These are phyloP conservation scores for Acrocyrtus sp. DNA, from an alignment of 2,888 invertebrate genomes.

Conservation along the genomic window DNA sequence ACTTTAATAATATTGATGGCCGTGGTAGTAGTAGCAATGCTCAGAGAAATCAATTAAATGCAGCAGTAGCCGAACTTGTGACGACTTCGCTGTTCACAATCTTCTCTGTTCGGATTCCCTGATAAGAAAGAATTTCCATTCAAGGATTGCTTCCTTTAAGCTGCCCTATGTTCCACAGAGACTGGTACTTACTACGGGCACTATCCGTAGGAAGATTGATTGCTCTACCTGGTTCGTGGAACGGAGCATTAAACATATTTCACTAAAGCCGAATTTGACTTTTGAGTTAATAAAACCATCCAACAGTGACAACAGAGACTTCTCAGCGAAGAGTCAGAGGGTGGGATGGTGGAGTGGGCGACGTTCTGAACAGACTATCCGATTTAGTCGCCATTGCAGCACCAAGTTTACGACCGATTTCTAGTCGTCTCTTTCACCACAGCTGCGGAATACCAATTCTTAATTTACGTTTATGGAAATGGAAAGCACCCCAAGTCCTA, in stretches of 20 bases:
- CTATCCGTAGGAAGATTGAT: not conserved
- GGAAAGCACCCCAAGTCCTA: slow-evolving; percentile 23
- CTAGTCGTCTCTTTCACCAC: slow-evolving; percentile 28
- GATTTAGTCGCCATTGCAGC: slow-evolving; percentile 40
- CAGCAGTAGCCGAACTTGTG: not conserved
- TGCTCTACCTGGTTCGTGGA: slow-evolving; percentile 4
- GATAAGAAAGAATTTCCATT: not conserved
- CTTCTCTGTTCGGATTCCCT: not conserved
- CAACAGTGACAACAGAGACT: not conserved
- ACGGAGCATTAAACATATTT: not conserved
- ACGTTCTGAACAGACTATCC: slow-evolving; percentile 31
- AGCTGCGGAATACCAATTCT: slow-evolving; percentile 36
- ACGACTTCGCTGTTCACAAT: not conserved
- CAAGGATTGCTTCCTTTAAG: not conserved
- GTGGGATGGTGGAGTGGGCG: slow-evolving; percentile 48
- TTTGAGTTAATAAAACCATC: not conserved
- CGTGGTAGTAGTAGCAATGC: no score
- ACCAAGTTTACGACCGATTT: slow-evolving; percentile 22
- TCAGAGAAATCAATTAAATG: not conserved
- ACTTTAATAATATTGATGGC: no score
- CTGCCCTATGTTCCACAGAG: slow-evolving; percentile 6
- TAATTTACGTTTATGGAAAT: slow-evolving; percentile 44
- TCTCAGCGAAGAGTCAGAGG: slow-evolving; percentile 40
- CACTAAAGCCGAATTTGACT: not conserved
- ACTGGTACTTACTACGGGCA: not conserved